Percentiles rank a stretch among this genome's conserved stretches.
Conservation (phyloP, 37 sponge, comb jelly and placozoan species). For the Bolinopsis microptera region DNA sequence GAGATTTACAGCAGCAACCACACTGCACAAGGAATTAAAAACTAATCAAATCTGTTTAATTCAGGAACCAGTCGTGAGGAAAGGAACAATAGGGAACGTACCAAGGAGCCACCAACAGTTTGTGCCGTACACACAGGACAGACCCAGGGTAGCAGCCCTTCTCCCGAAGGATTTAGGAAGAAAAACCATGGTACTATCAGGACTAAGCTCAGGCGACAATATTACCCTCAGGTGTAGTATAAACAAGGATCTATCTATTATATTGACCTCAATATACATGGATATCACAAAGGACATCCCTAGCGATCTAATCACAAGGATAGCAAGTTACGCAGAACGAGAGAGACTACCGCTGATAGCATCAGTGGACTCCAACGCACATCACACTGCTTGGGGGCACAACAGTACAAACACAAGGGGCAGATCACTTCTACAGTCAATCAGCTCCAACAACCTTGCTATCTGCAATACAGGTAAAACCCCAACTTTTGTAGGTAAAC, state of each 20-base stretch:
- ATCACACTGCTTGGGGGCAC: conserved; percentile 12
- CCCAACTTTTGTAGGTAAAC: conserved; percentile 34
- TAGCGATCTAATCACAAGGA: background rate
- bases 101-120: background rate
- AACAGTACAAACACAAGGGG: background rate
- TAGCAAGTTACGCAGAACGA: background rate
- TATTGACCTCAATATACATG: background rate
- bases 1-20: background rate
- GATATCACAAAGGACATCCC: background rate
- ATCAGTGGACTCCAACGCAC: background rate
- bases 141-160: background rate
- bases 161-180: background rate
- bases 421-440: background rate
- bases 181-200: background rate
- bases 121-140: background rate
- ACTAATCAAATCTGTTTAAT: conserved; percentile 20
- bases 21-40: background rate
- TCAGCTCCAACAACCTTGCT: background rate
- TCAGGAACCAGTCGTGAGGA: background rate
- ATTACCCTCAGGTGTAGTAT: background rate
- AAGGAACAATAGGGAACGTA: background rate
- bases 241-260: background rate
- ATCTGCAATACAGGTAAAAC: conserved; percentile 47
- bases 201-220: conserved; percentile 3
- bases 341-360: background rate